A percentile compares a stretch with the other conserved stretches of the same genome.
phyloP scores from a whole-genome alignment of 2,113 vertebrate species.

The Brevimyrus niger region DNA sequence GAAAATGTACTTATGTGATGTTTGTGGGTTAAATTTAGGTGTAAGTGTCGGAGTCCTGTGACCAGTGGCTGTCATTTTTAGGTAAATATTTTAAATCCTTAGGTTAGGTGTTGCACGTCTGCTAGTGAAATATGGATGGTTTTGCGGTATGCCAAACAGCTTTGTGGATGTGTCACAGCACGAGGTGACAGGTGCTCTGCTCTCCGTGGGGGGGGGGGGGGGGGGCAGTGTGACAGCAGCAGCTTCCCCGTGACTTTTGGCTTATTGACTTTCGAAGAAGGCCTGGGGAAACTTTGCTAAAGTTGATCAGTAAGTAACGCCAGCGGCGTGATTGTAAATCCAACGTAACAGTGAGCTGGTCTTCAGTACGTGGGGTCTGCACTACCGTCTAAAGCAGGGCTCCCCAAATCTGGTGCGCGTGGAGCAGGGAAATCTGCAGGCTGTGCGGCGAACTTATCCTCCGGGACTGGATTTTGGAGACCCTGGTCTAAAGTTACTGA shows the following conservation, averaged over 20 bases:
- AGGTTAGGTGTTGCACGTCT: background rate
- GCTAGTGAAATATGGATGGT: background rate
- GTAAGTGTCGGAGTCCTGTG: background rate
- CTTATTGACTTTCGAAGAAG: background rate
- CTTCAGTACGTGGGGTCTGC: background rate
- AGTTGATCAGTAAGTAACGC: background rate
- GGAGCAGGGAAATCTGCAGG: background rate
- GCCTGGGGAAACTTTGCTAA: background rate
- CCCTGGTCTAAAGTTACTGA: background rate
- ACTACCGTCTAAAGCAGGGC: background rate
- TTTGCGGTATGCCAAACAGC: background rate
- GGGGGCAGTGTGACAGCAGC: too few relatives aligned
- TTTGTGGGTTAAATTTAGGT: background rate
- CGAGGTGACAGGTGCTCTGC: background rate
- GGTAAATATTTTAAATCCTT: background rate
- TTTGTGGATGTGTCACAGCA: background rate
- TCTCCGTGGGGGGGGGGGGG: background rate
- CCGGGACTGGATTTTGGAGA: background rate
- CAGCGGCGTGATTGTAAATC: background rate
- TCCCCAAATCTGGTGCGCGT: background rate
- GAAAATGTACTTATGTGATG: background rate
- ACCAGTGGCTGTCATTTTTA: background rate
- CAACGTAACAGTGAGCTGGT: background rate
- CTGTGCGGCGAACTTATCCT: background rate
- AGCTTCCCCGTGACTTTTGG: too few relatives aligned